These are phyloP conservation scores for Chouioia cunea DNA, from an alignment of 2,888 invertebrate species.

Conservation along the genomic window DNA sequence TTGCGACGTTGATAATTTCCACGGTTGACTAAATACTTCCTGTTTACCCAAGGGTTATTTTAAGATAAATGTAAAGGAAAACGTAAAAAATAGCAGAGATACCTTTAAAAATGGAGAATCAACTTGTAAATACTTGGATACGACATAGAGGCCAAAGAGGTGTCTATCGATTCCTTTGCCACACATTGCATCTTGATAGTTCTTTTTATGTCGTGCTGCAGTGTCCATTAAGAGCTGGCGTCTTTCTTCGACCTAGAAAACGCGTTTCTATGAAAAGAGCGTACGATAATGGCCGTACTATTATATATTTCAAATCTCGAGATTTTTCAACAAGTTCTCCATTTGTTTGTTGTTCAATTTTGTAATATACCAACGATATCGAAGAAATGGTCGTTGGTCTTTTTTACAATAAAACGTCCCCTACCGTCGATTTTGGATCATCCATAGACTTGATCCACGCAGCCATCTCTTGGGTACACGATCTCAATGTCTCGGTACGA, in stretches of 20 bases:
- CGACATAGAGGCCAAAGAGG: conserved; percentile 97
- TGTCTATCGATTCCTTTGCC: conserved; percentile 98
- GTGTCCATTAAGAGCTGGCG: conserved; percentile 80
- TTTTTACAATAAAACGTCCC: too few relatives aligned
- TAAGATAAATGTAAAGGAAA: conserved; percentile 1
- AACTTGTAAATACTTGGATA: conserved; percentile 96
- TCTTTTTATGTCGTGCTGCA: conserved; percentile 85
- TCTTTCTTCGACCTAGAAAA: conserved; percentile 77
- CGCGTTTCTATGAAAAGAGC: conserved; percentile 2
- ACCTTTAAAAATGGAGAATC: conserved; percentile 93
- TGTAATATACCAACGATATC: too few relatives aligned
- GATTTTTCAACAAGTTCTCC: too few relatives aligned
- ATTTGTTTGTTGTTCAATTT: too few relatives aligned
- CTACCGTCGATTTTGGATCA: conserved; percentile 76
- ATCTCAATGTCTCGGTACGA: conserved; percentile 96
- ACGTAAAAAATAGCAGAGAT: conserved; percentile 13
- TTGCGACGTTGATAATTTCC: conserved; percentile 97
- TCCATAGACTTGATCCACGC: conserved; percentile 95
- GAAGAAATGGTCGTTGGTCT: too few relatives aligned
- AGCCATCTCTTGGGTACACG: conserved; percentile 94
- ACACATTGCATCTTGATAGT: conserved; percentile 97
- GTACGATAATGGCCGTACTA: not conserved
- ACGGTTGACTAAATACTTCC: conserved; percentile 97
- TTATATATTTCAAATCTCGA: not conserved
- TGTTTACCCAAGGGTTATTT: too few relatives aligned